These are phyloP conservation scores for Pseudococcus longispinus DNA, from an alignment of 2,888 invertebrate genomes.

Conservation along the genomic window DNA sequence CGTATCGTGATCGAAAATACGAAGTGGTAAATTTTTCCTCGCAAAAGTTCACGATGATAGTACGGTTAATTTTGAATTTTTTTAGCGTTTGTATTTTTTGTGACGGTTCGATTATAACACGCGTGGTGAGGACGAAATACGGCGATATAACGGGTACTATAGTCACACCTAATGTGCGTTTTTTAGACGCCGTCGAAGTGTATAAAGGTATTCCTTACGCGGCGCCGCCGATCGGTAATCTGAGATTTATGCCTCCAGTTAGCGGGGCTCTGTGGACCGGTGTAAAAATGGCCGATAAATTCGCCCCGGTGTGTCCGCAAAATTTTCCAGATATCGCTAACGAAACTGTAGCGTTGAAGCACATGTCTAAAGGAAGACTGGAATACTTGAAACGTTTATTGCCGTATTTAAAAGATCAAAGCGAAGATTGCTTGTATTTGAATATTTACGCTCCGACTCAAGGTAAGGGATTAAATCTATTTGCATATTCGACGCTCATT, in stretches of 20 bases:
- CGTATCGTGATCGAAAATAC: background rate
- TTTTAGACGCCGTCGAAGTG: slow-evolving; percentile 87
- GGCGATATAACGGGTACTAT: slow-evolving; percentile 86
- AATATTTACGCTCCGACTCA: slow-evolving; percentile 96
- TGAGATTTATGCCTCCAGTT: slow-evolving; percentile 96
- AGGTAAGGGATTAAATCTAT: slow-evolving; percentile 73
- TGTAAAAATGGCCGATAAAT: slow-evolving; percentile 84
- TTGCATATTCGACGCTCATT: background rate
- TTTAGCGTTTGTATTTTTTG: slow-evolving; percentile 29
- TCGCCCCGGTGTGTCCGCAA: slow-evolving; percentile 93
- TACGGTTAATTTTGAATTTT: background rate
- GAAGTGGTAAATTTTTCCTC: background rate
- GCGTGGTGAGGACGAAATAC: slow-evolving; percentile 86
- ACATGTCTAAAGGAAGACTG: slow-evolving; percentile 86
- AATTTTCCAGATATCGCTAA: slow-evolving; percentile 84
- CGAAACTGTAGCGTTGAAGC: slow-evolving; percentile 79
- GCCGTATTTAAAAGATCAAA: slow-evolving; percentile 87
- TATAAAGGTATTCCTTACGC: slow-evolving; percentile 95
- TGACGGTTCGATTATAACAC: slow-evolving; percentile 69
- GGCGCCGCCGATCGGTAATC: slow-evolving; percentile 84
- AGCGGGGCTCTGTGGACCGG: slow-evolving; percentile 92
- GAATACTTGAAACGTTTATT: slow-evolving; percentile 87
- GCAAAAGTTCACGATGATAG: background rate
- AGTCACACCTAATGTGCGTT: slow-evolving; percentile 80
- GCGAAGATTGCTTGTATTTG: slow-evolving; percentile 95